A percentile compares a stretch with the other conserved stretches of the same genome.
phyloP scores from a whole-genome alignment of 2,888 invertebrate genomes.

The Orthosia gracilis region DNA sequence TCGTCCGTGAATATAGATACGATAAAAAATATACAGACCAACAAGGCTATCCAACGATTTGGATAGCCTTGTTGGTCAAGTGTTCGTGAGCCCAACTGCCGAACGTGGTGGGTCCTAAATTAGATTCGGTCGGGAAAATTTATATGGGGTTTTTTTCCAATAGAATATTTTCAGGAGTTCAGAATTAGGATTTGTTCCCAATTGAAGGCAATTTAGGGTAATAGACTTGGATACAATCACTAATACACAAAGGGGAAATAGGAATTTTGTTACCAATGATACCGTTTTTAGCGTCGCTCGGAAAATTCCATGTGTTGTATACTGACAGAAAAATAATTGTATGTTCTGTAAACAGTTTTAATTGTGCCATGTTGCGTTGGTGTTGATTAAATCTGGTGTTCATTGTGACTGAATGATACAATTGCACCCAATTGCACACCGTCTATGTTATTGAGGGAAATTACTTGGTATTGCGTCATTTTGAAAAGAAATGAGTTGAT shows the following conservation, averaged over 20 bases:
- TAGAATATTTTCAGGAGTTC: no score
- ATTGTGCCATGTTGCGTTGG: conserved; percentile 11
- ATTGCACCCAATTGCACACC: conserved; percentile 23
- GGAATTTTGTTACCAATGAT: no score
- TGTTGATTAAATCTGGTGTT: conserved; percentile 36
- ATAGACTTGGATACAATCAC: no score
- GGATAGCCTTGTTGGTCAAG: not conserved
- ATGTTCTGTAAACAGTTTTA: conserved; percentile 10
- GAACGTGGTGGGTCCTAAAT: not conserved
- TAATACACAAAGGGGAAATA: no score
- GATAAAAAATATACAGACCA: conserved; percentile 28
- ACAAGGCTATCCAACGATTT: no score
- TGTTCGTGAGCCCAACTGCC: not conserved
- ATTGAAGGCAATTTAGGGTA: no score
- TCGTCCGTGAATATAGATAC: conserved; percentile 25
- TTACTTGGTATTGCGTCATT: conserved; percentile 12
- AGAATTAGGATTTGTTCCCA: no score
- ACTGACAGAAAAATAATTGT: conserved; percentile 7
- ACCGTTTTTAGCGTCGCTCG: not conserved
- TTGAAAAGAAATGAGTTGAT: not conserved
- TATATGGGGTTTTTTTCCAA: no score
- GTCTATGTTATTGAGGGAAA: conserved; percentile 1
- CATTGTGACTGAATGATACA: conserved; percentile 36
- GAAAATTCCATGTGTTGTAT: conserved; percentile 10
- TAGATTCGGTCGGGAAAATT: no score